Conservation (phyloP, 2,113 vertebrate species). For the Heterocephalus glaber region DNA sequence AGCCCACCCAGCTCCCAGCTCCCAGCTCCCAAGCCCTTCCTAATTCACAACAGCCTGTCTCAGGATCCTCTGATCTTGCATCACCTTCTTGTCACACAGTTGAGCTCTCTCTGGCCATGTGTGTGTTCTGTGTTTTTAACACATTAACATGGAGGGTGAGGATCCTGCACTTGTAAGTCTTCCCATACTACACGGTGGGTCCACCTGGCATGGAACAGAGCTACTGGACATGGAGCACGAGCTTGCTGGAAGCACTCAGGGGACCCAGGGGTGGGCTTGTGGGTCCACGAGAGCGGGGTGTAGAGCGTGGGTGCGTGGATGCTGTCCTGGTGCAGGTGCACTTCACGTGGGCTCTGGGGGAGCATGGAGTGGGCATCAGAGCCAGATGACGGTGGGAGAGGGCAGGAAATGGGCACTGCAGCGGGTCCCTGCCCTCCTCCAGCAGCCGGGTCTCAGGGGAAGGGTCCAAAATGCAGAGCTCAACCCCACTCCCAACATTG, state of each 20-base stretch:
- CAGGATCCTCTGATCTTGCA: not conserved
- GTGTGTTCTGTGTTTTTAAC: not conserved
- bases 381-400: not conserved
- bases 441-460: not conserved
- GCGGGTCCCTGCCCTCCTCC: not conserved
- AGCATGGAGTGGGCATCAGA: not conserved
- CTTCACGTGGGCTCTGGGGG: not conserved
- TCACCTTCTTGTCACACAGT: not conserved
- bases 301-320: too few species aligned
- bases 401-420: rapidly evolving
- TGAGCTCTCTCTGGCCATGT: not conserved
- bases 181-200: not conserved
- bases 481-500: rapidly evolving
- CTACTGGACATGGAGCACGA: not conserved
- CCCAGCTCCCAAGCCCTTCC: not conserved
- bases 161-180: not conserved
- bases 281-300: rapidly evolving
- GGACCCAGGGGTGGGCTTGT: rapidly evolving
- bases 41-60: not conserved
- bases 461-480: not conserved
- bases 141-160: not conserved
- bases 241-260: not conserved
- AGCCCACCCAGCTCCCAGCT: not conserved
- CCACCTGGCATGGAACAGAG: not conserved
- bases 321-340: not conserved